Conservation (phyloP, 2,797 vertebrate species). For the Hirundo rustica region DNA sequence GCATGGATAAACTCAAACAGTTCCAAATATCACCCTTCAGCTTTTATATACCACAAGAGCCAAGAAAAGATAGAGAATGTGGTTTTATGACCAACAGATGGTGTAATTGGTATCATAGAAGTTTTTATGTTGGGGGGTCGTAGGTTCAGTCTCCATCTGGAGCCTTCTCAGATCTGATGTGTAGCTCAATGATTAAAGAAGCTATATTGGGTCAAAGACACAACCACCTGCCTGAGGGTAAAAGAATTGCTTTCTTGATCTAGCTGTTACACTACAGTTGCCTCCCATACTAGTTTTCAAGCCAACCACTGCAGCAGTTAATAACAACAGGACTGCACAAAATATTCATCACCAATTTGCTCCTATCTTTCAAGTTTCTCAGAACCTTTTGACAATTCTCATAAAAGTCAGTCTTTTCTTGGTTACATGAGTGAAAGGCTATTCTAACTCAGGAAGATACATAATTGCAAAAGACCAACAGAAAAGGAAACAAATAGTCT, state of each 20-base stretch:
- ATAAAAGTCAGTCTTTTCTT: neutral
- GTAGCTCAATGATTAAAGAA: conserved; percentile 67
- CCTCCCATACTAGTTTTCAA: neutral
- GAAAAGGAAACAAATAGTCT: neutral
- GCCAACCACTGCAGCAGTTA: neutral
- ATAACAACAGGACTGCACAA: neutral
- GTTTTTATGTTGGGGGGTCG: conserved; percentile 76
- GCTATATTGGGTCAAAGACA: conserved; percentile 59
- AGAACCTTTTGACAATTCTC: neutral
- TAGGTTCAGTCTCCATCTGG: conserved; percentile 79
- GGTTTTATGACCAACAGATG: conserved; percentile 82
- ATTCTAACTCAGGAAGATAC: neutral
- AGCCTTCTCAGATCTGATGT: conserved; percentile 64
- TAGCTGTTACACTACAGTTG: neutral
- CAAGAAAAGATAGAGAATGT: conserved; percentile 75
- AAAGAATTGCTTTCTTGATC: conserved; percentile 5
- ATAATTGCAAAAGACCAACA: neutral
- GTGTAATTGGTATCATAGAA: conserved; percentile 76
- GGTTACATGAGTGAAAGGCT: neutral
- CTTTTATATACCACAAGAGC: conserved; percentile 72
- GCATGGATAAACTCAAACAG: conserved; percentile 71
- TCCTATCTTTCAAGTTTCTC: neutral
- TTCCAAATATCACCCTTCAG: conserved; percentile 74
- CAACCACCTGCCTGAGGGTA: conserved; percentile 58
- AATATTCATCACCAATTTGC: neutral